Evolutionary conservation across 2,797 vertebrate genomes (phyloP).

Genomic region (Etheostoma nigrum): DNA sequence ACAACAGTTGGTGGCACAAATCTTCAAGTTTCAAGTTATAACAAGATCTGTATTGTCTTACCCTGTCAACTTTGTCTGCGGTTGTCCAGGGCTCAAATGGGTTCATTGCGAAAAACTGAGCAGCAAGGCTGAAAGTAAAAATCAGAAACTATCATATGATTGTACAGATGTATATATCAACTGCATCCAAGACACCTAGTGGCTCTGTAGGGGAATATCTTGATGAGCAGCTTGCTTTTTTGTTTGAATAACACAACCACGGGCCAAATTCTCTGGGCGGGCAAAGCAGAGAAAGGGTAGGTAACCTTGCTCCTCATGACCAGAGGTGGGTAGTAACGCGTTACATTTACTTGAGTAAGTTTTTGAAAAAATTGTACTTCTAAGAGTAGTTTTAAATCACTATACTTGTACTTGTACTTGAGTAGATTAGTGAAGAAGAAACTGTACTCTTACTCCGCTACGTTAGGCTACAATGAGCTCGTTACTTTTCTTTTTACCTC

Average conservation of each 20-base stretch:
- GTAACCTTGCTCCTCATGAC: too few species aligned
- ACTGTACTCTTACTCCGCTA: too few species aligned
- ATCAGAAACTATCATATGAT: background rate
- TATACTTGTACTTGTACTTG: too few species aligned
- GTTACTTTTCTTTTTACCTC: too few species aligned
- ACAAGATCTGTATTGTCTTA: slow-evolving; percentile 72
- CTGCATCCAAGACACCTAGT: fast-evolving
- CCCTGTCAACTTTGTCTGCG: slow-evolving; percentile 93
- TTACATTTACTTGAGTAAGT: too few species aligned
- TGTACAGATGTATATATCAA: background rate
- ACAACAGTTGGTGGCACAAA: background rate
- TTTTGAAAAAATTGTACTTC: too few species aligned
- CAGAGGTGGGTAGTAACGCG: too few species aligned
- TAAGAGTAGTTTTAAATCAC: too few species aligned
- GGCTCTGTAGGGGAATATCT: background rate
- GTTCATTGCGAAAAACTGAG: slow-evolving; percentile 87
- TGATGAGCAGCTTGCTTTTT: background rate
- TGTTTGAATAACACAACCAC: background rate
- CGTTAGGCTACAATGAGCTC: too few species aligned
- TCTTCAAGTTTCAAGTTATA: background rate
- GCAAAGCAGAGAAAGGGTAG: too few species aligned
- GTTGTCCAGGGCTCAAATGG: slow-evolving; percentile 94
- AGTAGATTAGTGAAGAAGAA: too few species aligned
- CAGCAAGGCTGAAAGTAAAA: slow-evolving; percentile 82
- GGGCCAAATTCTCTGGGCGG: too few species aligned